Base-by-base conservation (phyloP, 2,797 vertebrate species). In the Danio jaintianensis region DNA sequence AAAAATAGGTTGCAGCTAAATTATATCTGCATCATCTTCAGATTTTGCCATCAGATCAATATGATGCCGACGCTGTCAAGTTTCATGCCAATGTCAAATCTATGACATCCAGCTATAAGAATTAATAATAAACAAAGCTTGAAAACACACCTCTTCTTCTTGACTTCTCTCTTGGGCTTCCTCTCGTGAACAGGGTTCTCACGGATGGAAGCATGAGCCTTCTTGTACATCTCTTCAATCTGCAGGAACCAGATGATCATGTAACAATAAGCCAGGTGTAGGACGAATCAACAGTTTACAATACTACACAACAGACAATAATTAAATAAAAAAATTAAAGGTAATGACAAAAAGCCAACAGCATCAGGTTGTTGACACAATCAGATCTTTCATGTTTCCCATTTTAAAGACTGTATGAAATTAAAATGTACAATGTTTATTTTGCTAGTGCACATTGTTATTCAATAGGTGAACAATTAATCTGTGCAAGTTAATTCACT, bases 111-210 rank as follows among this genome's bases (percentile, higher is more conserved):
- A 64, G 3, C 10, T 2, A 4, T 9, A 48, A 12, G 9, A 18
- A 38, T 50, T 36, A 9, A 18, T 16, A 20, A 47, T 29, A 3
- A 18, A 4, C 7, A 53, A 61, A 61, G 13, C 56, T 3, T 10
- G 3, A 64, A 38, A 63, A 86, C 92, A 81, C 87, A 98, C 98
- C 98, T 98, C 95, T 99, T 99, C 93, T 98, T 98, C 93, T 98
- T 98, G 43, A 99, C 92, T 84, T 98, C 97, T 88, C 90, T 97
- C 91, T 94, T 94, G n/a, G 96, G 95, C 86, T 99, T 99, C 95
- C 97, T 98, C 92, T 98, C 96, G 80, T 99, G 96, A 48, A 96
- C 93, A n/a, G 98, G 98, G 83, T 99, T 98, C 85, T 97, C 96
- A 43, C 97, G 93, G 85, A 99, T 99, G 83, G 87, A 1, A 87